Evolutionary conservation across 2,888 invertebrate species (phyloP).

Genomic region (Sphaerophoria taeniata): DNA sequence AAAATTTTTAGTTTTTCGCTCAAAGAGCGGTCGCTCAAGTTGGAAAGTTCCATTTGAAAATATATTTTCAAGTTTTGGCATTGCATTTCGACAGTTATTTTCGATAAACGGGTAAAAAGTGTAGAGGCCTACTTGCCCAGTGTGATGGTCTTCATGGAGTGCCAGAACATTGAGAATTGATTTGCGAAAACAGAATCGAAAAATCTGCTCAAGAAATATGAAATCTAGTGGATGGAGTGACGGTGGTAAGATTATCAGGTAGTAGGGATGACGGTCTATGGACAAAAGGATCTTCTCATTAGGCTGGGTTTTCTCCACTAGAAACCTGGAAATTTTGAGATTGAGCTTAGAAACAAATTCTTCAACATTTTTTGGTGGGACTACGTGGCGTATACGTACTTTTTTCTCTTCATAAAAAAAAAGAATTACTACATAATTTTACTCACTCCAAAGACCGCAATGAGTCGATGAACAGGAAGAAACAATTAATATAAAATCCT

Average conservation of each 20-base stretch:
- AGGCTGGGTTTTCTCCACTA: no score
- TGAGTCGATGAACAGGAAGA: conserved; percentile 6
- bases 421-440: neutral
- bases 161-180: neutral
- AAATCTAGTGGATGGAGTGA: neutral
- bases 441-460: neutral
- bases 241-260: neutral
- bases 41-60: conserved; percentile 1
- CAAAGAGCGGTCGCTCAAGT: neutral
- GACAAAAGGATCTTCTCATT: neutral
- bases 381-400: neutral
- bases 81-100: neutral
- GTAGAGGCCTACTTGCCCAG: neutral
- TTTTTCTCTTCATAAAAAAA: neutral
- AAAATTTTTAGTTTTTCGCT: neutral
- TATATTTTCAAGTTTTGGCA: neutral
- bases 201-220: neutral
- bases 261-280: neutral
- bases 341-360: no score
- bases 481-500: conserved; percentile 1
- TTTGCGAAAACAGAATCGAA: neutral
- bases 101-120: conserved; percentile 14
- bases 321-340: no score
- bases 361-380: neutral
- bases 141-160: neutral